These are phyloP conservation scores for Mormyrops boulengeri DNA, from an alignment of 2,797 vertebrate genomes.

Conservation along the genomic window DNA sequence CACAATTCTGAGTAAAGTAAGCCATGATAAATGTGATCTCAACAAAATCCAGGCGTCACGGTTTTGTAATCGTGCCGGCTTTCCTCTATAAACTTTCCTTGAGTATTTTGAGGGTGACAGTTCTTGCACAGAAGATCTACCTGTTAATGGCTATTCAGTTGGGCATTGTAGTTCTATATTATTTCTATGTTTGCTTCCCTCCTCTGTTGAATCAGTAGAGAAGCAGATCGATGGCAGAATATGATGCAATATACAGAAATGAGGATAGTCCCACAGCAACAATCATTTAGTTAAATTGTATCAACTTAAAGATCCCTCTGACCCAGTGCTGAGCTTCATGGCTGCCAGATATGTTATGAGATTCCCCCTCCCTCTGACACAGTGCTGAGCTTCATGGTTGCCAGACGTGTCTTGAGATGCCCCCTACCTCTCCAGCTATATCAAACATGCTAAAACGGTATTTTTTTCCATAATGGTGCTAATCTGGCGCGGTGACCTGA, in stretches of 20 bases:
- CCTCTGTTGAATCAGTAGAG: neutral
- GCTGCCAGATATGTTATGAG: neutral
- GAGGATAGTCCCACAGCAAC: neutral
- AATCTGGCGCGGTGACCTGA: neutral
- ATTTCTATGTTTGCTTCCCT: neutral
- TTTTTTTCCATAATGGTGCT: neutral
- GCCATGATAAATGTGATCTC: neutral
- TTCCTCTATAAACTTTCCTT: neutral
- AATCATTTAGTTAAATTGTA: neutral
- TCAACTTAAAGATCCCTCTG: neutral
- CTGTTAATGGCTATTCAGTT: neutral
- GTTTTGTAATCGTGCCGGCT: neutral
- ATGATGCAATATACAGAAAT: neutral
- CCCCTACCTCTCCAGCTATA: neutral
- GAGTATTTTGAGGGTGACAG: neutral
- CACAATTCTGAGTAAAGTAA: neutral
- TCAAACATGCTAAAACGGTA: neutral
- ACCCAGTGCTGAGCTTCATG: neutral
- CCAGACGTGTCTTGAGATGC: neutral
- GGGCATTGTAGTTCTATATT: neutral
- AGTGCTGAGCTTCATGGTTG: neutral
- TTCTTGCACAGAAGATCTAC: neutral
- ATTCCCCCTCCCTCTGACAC: neutral
- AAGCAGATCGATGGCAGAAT: neutral
- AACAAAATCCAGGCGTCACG: neutral